A percentile compares a stretch with the other conserved stretches of the same genome.
Conservation (phyloP, 2,113 vertebrate genomes). For the Paracanthobrama guichenoti region DNA sequence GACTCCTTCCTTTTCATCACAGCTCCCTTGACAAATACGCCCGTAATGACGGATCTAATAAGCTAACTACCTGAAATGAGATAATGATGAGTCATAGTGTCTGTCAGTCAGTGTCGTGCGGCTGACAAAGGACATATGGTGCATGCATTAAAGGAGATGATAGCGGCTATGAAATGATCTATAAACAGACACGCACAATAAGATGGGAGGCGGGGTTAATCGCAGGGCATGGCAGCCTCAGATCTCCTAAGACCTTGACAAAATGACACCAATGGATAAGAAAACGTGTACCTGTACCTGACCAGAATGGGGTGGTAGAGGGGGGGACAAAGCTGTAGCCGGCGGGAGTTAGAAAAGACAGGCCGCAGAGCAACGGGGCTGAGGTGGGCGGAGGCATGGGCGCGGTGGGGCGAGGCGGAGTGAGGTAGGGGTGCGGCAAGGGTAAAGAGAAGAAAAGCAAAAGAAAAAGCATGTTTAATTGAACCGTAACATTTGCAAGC, state of each 20-base stretch:
- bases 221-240: background rate
- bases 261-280: constrained; percentile 61
- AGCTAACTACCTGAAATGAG: constrained; percentile 25
- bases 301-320: constrained; percentile 98
- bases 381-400: constrained; percentile 61
- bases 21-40: background rate
- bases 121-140: constrained; percentile 33
- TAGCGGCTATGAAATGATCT: constrained; percentile 15
- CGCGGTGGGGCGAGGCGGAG: constrained; percentile 37
- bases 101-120: background rate
- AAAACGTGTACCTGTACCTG: constrained; percentile 98
- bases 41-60: constrained; percentile 20
- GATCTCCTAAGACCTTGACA: constrained; percentile 9
- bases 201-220: constrained; percentile 13
- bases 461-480: constrained; percentile 74
- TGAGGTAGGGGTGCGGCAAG: background rate
- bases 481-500: constrained; percentile 63
- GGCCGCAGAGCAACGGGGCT: constrained; percentile 95
- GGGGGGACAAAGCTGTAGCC: constrained; percentile 98
- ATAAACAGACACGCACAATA: constrained; percentile 34
- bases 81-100: constrained; percentile 12
- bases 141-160: constrained; percentile 16
- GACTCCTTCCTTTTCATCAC: constrained; percentile 26
- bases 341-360: constrained; percentile 95
- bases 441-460: constrained; percentile 70